Base-by-base conservation (phyloP, 2,113 vertebrate genomes). In the Progne subis region DNA sequence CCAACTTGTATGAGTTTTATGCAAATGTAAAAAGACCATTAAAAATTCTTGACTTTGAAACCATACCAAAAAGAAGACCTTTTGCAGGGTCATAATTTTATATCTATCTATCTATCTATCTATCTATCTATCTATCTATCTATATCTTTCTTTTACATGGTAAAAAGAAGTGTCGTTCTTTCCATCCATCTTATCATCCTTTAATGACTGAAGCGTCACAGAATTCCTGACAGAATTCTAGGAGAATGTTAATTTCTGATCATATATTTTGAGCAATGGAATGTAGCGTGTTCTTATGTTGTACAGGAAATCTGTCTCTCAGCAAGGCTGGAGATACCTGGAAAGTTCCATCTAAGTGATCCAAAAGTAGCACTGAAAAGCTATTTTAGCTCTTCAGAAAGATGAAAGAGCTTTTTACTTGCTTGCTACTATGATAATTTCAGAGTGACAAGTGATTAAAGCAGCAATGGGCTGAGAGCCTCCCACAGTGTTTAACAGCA, bases 381-480 rank as follows among this genome's bases (percentile, higher is more conserved):
- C 46, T 94, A 12, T 68, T 96, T 95, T 82, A 92, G 69, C 72
- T 79, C 46, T 86, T 68, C 69, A 81, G 82, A 76, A 96, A 85
- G 80, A 88, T 86, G 59, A 65, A 95, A 90, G 65, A 89, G 46
- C 53, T 89, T 88, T 95, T 75, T 75, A 76, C 88, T 95, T 39
- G 43, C 83, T 90, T 83, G 64, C 63, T 82, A 49, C 81, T 78
- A 56, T 94, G 86, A 83, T 65, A 94, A 87, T 93, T 95, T 96
- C 88, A 95, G 88, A 92, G 84, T 95, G 92, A 94, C 70, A 94
- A 65, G 86, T 80, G 92, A 94, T 94, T 90, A 90, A 95, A 96
- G 68, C 64, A 28, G 49, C 69, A 28, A 9, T 81, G 72, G 65
- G 50, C 63, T 91, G 50, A 86, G 60, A 88, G 78, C 53, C 46